Evolutionary conservation across 2,888 invertebrate genomes (phyloP).

Genomic region (Phaonia tiefii): DNA sequence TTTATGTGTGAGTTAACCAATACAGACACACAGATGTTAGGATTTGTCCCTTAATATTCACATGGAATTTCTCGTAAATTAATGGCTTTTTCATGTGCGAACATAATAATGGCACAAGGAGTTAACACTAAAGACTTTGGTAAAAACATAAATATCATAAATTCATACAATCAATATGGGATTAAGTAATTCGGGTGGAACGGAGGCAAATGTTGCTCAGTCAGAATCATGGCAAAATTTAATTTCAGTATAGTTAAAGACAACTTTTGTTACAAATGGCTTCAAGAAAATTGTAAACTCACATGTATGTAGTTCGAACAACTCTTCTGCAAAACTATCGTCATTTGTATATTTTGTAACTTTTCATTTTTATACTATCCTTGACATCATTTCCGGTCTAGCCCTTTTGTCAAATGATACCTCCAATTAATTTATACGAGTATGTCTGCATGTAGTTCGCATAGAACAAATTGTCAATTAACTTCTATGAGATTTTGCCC

Average conservation of each 20-base stretch:
- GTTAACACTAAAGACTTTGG: constrained; percentile 15
- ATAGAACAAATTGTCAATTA: constrained; percentile 4
- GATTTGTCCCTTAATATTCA: no score
- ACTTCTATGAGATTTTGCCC: background rate
- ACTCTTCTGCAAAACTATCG: no score
- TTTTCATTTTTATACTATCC: no score
- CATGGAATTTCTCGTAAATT: constrained; percentile 6
- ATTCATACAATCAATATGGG: constrained; percentile 2
- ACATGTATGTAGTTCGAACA: no score
- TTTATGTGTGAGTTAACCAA: no score
- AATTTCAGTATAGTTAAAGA: background rate
- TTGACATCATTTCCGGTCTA: background rate
- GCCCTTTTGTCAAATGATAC: background rate
- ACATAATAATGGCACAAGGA: constrained; percentile 2
- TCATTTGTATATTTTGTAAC: no score
- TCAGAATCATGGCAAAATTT: background rate
- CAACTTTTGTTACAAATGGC: no score
- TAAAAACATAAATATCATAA: constrained; percentile 1
- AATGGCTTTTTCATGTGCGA: constrained; percentile 4
- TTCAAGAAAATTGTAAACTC: no score
- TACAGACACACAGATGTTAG: no score
- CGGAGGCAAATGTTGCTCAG: background rate
- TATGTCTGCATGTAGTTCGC: no score
- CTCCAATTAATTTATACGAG: constrained; percentile 1
- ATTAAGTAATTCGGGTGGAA: background rate